phyloP scores from a whole-genome alignment of 2,113 vertebrate genomes.

The Sisor rabdophorus region DNA sequence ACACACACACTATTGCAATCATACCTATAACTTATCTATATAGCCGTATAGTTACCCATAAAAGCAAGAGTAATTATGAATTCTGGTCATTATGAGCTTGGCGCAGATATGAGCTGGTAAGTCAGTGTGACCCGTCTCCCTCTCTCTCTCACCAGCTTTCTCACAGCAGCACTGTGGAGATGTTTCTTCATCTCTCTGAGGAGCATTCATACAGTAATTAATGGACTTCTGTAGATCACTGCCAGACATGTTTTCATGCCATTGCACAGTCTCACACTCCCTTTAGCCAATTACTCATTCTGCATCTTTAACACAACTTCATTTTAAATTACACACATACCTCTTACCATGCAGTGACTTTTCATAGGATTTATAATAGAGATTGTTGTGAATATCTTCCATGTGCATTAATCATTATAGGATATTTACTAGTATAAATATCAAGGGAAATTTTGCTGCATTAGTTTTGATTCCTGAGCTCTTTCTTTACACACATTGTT shows the following conservation, averaged over 20 bases:
- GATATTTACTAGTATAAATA: constrained; percentile 7
- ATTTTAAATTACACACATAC: constrained; percentile 28
- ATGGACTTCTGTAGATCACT: constrained; percentile 74
- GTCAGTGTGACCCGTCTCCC: constrained; percentile 71
- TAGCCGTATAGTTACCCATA: constrained; percentile 65
- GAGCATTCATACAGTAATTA: constrained; percentile 76
- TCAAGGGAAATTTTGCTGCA: neutral
- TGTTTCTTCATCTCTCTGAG: constrained; percentile 66
- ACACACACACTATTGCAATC: constrained; percentile 16
- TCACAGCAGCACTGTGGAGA: constrained; percentile 67
- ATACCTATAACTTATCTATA: constrained; percentile 59
- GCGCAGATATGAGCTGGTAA: constrained; percentile 64
- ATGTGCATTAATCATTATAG: neutral
- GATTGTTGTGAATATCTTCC: neutral
- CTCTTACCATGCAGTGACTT: constrained; percentile 14
- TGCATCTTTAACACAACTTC: constrained; percentile 32
- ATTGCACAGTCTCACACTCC: constrained; percentile 61
- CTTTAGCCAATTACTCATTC: constrained; percentile 53
- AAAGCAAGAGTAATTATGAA: constrained; percentile 73
- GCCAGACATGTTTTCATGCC: constrained; percentile 63
- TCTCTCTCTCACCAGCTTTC: constrained; percentile 67
- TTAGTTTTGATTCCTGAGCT: constrained; percentile 9
- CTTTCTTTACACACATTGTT: neutral
- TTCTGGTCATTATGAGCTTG: constrained; percentile 74
- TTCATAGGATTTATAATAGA: constrained; percentile 13